A percentile compares a stretch with the other conserved stretches of the same genome.
Evolutionary conservation across 2,113 vertebrate genomes (phyloP).

Genomic region (Panthera leo): DNA sequence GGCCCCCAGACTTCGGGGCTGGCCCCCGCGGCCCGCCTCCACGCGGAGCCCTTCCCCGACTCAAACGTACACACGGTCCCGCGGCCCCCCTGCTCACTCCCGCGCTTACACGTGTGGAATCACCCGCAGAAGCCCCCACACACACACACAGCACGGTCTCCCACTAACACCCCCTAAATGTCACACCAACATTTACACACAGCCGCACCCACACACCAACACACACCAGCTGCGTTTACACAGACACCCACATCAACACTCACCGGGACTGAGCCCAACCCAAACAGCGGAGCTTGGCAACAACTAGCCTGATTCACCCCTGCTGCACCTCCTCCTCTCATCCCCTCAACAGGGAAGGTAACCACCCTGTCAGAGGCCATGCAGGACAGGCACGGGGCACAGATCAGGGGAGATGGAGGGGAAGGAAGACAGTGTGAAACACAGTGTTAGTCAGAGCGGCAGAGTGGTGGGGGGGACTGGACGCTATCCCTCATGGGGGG

Average conservation of each 20-base stretch:
- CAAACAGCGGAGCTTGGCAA: conserved; percentile 42
- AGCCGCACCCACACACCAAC: conserved; percentile 70
- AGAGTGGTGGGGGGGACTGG: conserved; percentile 53
- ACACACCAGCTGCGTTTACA: conserved; percentile 73
- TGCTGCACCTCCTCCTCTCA: conserved; percentile 17
- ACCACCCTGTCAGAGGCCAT: conserved; percentile 66
- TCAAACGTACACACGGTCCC: background rate
- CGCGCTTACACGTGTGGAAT: background rate
- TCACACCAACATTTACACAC: conserved; percentile 77
- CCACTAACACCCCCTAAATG: conserved; percentile 69
- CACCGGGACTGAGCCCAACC: conserved; percentile 51
- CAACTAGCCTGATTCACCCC: background rate
- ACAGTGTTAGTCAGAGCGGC: conserved; percentile 82
- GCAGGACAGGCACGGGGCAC: conserved; percentile 56
- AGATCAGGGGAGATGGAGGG: background rate
- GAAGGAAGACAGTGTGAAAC: conserved; percentile 71
- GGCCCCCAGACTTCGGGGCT: background rate
- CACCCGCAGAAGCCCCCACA: conserved; percentile 35
- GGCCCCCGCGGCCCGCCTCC: background rate
- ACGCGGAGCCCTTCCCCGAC: background rate
- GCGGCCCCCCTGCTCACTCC: background rate
- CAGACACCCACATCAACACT: conserved; percentile 63
- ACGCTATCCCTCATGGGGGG: conserved; percentile 70
- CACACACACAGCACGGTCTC: conserved; percentile 52
- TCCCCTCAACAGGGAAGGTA: conserved; percentile 56